Base-by-base conservation (phyloP, 2,113 vertebrate species). In the Choloepus hoffmanni region DNA sequence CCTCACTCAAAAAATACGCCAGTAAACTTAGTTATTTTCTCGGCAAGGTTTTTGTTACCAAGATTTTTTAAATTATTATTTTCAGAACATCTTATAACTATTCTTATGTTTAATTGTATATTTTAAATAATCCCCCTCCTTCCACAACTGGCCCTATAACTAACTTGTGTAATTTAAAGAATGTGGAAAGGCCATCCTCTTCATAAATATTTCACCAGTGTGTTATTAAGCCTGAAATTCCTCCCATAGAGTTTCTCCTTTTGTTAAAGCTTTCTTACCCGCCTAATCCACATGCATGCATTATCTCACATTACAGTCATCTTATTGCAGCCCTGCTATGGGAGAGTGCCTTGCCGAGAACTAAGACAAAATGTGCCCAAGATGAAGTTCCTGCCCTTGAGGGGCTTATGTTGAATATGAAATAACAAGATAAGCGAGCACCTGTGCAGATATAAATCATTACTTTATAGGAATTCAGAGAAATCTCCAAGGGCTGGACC, bases 181-280 rank as follows among this genome's bases (percentile, higher is more conserved):
- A 45, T 67, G 5, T 63, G 89, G n/a, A 94, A 86, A 87, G 60
- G 19, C n/a, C 21, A 81, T 81, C 93, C 12, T 95, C 23, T 92
- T 95, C 28, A 60, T 95, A 94, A 96, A 86, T 79, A 94, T 92
- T 97, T 92, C 26, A 92, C n/a, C 48, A 90, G 45, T 43, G 92
- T 94, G 16, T 72, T 87, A 84, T 16, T n/a, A 94, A 95, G 86
- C 36, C 30, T 36, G 30, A 72, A 62, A n/a, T 95, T 89, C 65
- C 40, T 94, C 67, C 81, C 21, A 1, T 45, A 79, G 26, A 95
- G 43, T n/a, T 21, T 18, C 10, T 89, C 55, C 14, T 88, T 92
- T 60, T 36, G 18, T 81, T 90, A 50, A 68, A 36, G 1, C 8
- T 2, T 70, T 74, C 30, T 86, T 79, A 82, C 85, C 10, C 67